Base-by-base conservation (phyloP, 2,113 vertebrate species). In the Dolichotis patagonum region DNA sequence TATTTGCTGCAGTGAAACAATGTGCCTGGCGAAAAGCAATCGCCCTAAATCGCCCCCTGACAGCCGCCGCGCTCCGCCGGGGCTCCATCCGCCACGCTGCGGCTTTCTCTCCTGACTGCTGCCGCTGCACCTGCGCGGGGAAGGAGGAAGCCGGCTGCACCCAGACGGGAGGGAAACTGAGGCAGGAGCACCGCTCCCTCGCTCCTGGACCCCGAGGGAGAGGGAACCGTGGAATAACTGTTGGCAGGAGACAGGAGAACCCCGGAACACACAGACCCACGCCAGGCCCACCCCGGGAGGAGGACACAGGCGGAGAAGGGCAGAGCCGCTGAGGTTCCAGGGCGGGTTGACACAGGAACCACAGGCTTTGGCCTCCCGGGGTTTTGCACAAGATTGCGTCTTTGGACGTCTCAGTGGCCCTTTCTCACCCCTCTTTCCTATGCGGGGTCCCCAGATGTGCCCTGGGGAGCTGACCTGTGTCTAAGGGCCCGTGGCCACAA, bases 1-100 rank as follows among this genome's bases (percentile, higher is more conserved):
- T 98, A 98, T 97, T 97, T 95, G 98, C 94, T 95, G 97, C 82
- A 2, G 94, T 63, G 96, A 96, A 97, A 97, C 98, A 92, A 92
- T 91, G 95, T 32, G 96, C 87, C 81, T 11, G 1, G 96, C 8
- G 6, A 92, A 97, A 98, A 98, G 97, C 96, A 97, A 96, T 97
- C 3, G 77, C 91, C 96, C 96, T 93, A 97, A 98, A 98, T 98
- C 62, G 92, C 78, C 95, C 95, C 92, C 88, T 96, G 97, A 98
- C 97, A 97, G 94, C 67, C 0, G 2, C 84, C 13, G 71, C 32
- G 78, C 93, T 83, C 85, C 41, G 4, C 85, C 4, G 0, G n/a
- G 69, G 71, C 52, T 86, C n/a, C 83, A 65, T 49, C 5, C 41
- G 5, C 49, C 69, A 38, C 0, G 6, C 7, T 3, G 77, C 65